Evolutionary conservation across 2,113 vertebrate genomes (phyloP), one percentile per base, ranked within the genome.

Genomic region (Corvus hawaiiensis): DNA sequence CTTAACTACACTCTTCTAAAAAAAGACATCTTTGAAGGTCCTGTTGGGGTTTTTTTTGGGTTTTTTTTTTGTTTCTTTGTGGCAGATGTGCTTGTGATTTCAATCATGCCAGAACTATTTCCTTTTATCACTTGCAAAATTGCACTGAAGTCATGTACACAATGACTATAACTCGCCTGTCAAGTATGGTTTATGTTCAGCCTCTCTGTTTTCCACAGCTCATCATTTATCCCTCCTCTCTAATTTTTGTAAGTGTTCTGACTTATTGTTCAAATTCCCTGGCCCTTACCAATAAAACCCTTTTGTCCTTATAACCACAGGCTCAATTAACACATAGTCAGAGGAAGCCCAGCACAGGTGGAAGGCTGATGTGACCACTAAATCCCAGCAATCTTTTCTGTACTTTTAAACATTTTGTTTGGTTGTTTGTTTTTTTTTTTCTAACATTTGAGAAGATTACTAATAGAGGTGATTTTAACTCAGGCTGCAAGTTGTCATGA

Each of bases 1-100:
- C 49, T 87, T 94, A 94, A 91, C 62, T 79, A 61, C 27, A 54
- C 41, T 90, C 88, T 91, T 54, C 78, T 93, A 91, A 75, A 94
- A 91, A 96, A 91, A 89, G 43, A 35, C 28, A 64, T 61, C 27
- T 91, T 91, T 71, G 62, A 91, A 91, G 78, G 55, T 87, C 67
- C 93, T 35, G 16, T 63, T 81, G 35, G 3, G 1, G 16, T 67
- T 28, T 79, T 79, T 59, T 66, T 28, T 27, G 21, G 27, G 24
- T 13, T 43, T 16, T 64, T 91, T 85, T 9, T 46, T 90, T 61
- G 2, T 87, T 93, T 75, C 69, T 72, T 91, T 89, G 72, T 91
- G 92, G 62, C 93, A 94, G 93, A 96, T 91, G 81, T 93, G 89
- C 80, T 81, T 67, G 35, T 61, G 51, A 91, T 93, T 91, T 95